phyloP scores from a whole-genome alignment of 2,113 vertebrate genomes.

The Macroglossus sobrinus region DNA sequence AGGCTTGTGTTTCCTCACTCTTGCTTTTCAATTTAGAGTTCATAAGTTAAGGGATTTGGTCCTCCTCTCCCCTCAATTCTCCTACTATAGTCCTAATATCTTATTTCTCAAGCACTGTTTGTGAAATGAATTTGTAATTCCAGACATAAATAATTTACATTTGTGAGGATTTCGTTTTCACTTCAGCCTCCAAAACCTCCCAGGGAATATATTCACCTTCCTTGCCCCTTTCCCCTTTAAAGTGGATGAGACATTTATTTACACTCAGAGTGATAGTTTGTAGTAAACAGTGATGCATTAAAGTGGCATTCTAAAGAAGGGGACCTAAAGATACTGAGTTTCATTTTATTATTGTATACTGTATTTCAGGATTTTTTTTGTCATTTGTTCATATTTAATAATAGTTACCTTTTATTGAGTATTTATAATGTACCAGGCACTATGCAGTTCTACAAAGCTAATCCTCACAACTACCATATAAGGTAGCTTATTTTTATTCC shows the following conservation, averaged over 20 bases:
- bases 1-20: neutral
- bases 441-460: neutral
- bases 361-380: neutral
- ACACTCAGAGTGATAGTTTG: neutral
- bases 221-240: neutral
- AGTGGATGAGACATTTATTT: neutral
- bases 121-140: neutral
- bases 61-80: accelerated
- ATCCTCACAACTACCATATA: neutral
- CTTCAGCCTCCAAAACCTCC: neutral
- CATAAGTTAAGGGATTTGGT: neutral
- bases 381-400: constrained; percentile 2
- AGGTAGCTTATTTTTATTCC: neutral
- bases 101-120: neutral
- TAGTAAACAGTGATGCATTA: neutral
- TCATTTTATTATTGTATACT: neutral
- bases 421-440: neutral
- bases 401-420: neutral
- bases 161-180: neutral
- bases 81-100: neutral
- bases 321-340: neutral
- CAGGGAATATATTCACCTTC: neutral
- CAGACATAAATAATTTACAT: neutral
- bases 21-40: neutral
- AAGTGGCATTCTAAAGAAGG: neutral